Conservation (phyloP, 2,113 vertebrate genomes). For the Pampusana beccarii region DNA sequence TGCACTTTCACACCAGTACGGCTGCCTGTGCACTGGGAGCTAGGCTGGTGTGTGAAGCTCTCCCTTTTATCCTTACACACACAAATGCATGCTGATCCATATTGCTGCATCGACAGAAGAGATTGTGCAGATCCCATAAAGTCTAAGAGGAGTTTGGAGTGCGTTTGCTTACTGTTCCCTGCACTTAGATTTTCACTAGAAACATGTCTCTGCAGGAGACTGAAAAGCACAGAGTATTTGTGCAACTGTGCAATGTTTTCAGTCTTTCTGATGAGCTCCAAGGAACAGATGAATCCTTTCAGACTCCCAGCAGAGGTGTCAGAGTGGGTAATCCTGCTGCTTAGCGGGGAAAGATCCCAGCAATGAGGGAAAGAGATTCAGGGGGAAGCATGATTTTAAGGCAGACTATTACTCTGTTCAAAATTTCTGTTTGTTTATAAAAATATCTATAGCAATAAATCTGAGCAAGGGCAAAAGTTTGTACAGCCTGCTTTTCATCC, state of each 20-base stretch:
- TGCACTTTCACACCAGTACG: fast-evolving
- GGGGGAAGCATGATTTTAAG: neutral
- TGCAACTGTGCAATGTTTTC: fast-evolving
- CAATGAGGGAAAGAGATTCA: neutral
- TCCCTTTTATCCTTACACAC: neutral
- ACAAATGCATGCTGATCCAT: fast-evolving
- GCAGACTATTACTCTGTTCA: neutral
- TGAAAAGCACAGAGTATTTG: neutral
- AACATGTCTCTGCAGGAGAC: fast-evolving
- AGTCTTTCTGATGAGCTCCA: neutral
- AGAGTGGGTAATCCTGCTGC: neutral
- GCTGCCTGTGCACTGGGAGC: neutral
- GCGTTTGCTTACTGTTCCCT: neutral
- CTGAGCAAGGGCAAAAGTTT: neutral
- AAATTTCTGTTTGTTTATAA: neutral
- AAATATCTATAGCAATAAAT: neutral
- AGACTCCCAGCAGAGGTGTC: neutral
- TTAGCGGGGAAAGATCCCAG: neutral
- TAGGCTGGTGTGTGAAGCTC: neutral
- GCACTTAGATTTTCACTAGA: neutral
- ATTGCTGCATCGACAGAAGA: neutral
- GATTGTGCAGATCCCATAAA: neutral
- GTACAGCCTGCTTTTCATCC: neutral
- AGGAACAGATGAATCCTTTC: neutral
- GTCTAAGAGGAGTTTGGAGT: neutral